A percentile compares a stretch with the other conserved stretches of the same genome.
phyloP scores from a whole-genome alignment of 2,113 vertebrate species.

The Murina feae region DNA sequence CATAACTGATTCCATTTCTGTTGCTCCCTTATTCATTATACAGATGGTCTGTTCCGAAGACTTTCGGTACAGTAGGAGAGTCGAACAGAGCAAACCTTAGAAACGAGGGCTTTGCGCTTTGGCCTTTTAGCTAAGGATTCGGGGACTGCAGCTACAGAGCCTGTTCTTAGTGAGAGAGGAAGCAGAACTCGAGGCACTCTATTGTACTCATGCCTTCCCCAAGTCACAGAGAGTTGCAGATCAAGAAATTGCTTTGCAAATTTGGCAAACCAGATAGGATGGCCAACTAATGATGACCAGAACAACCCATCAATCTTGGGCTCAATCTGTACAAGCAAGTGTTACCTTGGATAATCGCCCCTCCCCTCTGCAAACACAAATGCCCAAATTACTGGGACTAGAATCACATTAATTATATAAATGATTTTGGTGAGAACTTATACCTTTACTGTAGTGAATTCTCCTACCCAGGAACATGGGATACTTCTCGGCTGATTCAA shows the following conservation, averaged over 20 bases:
- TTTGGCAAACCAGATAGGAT: neutral
- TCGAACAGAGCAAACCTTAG: neutral
- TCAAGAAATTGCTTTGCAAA: neutral
- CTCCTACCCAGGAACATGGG: neutral
- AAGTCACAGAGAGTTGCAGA: neutral
- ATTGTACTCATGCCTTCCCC: neutral
- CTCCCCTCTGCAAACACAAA: neutral
- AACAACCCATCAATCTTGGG: neutral
- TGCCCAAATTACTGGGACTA: neutral
- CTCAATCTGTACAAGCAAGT: neutral
- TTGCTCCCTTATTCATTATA: slow-evolving; percentile 34
- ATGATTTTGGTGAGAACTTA: slow-evolving; percentile 26
- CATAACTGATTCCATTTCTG: slow-evolving; percentile 23
- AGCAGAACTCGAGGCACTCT: neutral
- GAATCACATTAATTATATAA: slow-evolving; percentile 1
- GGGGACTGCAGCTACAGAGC: neutral
- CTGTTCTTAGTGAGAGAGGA: neutral
- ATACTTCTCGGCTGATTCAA: slow-evolving; percentile 46
- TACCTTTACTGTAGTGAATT: slow-evolving; percentile 50
- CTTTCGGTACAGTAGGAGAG: neutral
- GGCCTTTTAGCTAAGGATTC: slow-evolving; percentile 27
- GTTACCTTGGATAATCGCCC: neutral
- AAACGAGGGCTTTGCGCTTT: neutral
- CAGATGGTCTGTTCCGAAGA: neutral
- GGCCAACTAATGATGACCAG: neutral